Conservation (phyloP, 1,140 invertebrate genomes). For the Listronotus bonariensis region DNA sequence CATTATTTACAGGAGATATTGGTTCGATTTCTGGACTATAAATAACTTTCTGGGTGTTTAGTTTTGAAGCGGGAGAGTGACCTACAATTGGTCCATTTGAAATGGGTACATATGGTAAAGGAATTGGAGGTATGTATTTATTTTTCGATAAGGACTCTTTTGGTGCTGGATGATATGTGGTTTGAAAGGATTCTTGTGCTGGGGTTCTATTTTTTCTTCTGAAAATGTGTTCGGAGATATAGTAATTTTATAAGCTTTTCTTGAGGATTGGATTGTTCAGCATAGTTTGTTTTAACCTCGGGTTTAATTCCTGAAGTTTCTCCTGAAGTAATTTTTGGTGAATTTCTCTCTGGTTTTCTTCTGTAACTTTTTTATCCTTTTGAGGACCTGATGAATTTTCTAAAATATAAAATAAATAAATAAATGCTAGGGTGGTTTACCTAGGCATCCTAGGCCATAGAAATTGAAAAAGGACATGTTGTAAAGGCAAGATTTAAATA, state of each 20-base stretch:
- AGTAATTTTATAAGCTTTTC: not conserved
- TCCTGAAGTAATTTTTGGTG: too few species aligned
- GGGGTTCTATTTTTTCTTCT: too few species aligned
- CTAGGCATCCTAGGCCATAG: too few species aligned
- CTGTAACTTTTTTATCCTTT: too few species aligned
- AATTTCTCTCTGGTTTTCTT: too few species aligned
- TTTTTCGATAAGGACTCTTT: slow-evolving; percentile 8
- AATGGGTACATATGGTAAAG: slow-evolving; percentile 7
- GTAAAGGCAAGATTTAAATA: too few species aligned
- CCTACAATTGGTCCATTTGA: not conserved
- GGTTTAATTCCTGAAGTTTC: too few species aligned
- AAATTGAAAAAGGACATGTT: too few species aligned
- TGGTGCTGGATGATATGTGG: not conserved
- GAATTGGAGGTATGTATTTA: slow-evolving; percentile 18
- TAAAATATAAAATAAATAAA: too few species aligned
- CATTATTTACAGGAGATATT: slow-evolving; percentile 23
- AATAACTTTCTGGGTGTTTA: slow-evolving; percentile 5
- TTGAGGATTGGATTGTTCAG: not conserved
- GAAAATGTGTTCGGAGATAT: not conserved
- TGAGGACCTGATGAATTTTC: not conserved
- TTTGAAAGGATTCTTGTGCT: too few species aligned
- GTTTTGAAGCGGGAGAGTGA: not conserved
- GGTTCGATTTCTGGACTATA: slow-evolving; percentile 31
- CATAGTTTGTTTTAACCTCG: not conserved
- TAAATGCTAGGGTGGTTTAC: too few species aligned